phyloP scores from a whole-genome alignment of 2,888 invertebrate genomes.

The Caenorhabditis sp. region DNA sequence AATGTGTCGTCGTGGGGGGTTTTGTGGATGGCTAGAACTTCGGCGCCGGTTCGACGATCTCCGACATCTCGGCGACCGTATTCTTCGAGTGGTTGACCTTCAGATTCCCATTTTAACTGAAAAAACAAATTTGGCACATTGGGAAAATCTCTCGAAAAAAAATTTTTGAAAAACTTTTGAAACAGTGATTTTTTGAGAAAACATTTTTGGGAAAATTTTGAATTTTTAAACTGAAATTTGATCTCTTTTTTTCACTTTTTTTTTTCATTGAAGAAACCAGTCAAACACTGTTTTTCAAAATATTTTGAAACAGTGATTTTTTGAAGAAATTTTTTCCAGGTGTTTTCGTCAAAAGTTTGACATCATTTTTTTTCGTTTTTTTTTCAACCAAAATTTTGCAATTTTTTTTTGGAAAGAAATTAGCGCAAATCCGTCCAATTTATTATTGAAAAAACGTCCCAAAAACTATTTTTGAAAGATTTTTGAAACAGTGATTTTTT shows the following conservation, averaged over 20 bases:
- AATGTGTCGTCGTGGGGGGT: conserved; percentile 21
- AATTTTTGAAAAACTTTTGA: too few relatives aligned
- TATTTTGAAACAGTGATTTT: not conserved
- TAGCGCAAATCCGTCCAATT: too few relatives aligned
- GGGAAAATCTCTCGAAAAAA: not conserved
- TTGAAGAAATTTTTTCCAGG: not conserved
- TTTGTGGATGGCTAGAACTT: conserved; percentile 22
- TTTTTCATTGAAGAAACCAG: not conserved
- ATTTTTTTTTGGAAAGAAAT: too few relatives aligned
- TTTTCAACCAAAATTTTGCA: too few relatives aligned
- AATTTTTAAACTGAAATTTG: too few relatives aligned
- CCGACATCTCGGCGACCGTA: conserved; percentile 43
- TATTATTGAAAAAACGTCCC: too few relatives aligned
- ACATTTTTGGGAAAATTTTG: too few relatives aligned
- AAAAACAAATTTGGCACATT: conserved; percentile 10
- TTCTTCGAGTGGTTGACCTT: conserved; percentile 23
- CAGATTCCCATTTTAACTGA: conserved; percentile 41
- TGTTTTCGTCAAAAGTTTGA: not conserved
- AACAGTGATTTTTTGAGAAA: too few relatives aligned
- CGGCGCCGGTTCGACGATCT: conserved; percentile 22
- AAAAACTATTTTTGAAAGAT: too few relatives aligned
- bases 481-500: too few relatives aligned
- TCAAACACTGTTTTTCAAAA: too few relatives aligned
- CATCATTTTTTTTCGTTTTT: not conserved
- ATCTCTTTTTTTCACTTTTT: too few relatives aligned